Evolutionary conservation across 2,888 invertebrate species (phyloP).

Genomic region (Pollenia labialis): DNA sequence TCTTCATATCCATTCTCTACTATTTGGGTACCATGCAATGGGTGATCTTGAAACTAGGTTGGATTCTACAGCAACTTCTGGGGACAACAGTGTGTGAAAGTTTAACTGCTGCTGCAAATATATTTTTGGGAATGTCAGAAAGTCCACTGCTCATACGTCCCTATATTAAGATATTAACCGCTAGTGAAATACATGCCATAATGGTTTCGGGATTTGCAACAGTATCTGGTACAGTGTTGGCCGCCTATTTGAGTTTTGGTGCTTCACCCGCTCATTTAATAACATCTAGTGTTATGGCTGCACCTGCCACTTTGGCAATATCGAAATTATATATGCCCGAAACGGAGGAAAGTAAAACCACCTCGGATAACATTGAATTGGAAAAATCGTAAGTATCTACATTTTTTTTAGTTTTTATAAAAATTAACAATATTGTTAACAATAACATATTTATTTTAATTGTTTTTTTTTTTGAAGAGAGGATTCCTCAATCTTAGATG

Average conservation of each 20-base stretch:
- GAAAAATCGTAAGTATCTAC: conserved; percentile 87
- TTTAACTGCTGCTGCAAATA: conserved; percentile 95
- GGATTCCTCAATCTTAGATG: conserved; percentile 94
- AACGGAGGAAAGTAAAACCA: conserved; percentile 91
- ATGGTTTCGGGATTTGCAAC: conserved; percentile 98
- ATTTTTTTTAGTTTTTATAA: background rate
- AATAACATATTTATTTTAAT: conserved; percentile 28
- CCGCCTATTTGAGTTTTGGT: conserved; percentile 96
- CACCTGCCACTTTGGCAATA: conserved; percentile 95
- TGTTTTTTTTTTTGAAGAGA: conserved; percentile 85
- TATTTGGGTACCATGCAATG: conserved; percentile 95
- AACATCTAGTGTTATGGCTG: conserved; percentile 97
- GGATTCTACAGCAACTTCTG: conserved; percentile 88
- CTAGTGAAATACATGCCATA: conserved; percentile 96
- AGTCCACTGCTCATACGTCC: conserved; percentile 95
- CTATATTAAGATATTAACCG: conserved; percentile 91
- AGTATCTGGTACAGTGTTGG: conserved; percentile 96
- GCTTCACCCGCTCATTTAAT: conserved; percentile 94
- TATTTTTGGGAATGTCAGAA: conserved; percentile 97
- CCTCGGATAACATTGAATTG: conserved; percentile 90
- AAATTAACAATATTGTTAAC: background rate
- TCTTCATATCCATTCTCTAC: conserved; percentile 94
- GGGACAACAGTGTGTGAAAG: conserved; percentile 98
- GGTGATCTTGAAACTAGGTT: conserved; percentile 92
- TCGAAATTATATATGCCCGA: conserved; percentile 97